Evolutionary conservation across 2,113 vertebrate species (phyloP).

Genomic region (Cavia porcellus): DNA sequence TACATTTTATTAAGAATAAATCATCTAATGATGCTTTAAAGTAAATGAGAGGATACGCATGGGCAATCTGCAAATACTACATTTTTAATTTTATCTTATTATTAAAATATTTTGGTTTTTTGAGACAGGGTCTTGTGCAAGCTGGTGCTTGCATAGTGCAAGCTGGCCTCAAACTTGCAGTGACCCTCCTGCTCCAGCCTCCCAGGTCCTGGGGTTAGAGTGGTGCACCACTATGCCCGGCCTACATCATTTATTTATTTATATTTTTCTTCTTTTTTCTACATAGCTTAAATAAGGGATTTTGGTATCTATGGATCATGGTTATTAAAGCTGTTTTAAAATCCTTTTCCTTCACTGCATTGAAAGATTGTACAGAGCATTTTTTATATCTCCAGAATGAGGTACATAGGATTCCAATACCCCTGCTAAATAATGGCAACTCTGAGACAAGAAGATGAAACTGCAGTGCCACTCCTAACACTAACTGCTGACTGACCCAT

Average conservation of each 20-base stretch:
- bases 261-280: too few species aligned
- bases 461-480: not conserved
- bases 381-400: not conserved
- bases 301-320: not conserved
- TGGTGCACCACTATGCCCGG: not conserved
- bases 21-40: not conserved
- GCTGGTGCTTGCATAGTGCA: not conserved
- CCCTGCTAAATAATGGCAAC: not conserved
- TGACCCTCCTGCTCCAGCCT: not conserved
- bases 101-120: not conserved
- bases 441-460: not conserved
- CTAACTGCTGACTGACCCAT: not conserved
- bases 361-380: not conserved
- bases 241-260: not conserved
- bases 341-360: fast-evolving
- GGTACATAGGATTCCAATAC: not conserved
- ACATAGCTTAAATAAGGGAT: not conserved
- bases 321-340: not conserved
- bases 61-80: not conserved
- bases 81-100: not conserved
- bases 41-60: not conserved
- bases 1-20: not conserved
- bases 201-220: not conserved
- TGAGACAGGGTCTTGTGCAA: not conserved
- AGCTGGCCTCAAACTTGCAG: not conserved